Percentiles rank a stretch among this genome's conserved stretches.
These are phyloP conservation scores for Molorchus minor DNA, from an alignment of 2,888 invertebrate genomes.

Conservation along the genomic window DNA sequence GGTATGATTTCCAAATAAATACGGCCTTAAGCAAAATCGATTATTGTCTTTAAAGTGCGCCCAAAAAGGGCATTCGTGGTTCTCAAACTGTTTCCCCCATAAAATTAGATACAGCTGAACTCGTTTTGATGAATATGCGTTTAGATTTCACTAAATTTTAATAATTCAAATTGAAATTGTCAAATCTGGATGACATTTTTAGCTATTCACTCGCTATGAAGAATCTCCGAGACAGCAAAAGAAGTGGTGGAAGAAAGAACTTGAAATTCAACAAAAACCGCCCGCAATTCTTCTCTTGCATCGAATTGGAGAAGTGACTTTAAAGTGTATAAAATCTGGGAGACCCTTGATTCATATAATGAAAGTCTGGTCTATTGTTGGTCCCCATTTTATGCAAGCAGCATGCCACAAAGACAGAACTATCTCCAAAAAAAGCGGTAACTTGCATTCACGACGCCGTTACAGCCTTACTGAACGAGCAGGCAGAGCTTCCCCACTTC, in stretches of 20 bases:
- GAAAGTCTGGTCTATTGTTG: constrained; percentile 91
- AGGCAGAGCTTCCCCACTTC: constrained; percentile 89
- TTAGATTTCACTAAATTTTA: too few species aligned
- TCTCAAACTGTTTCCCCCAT: too few species aligned
- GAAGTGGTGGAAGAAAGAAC: constrained; percentile 61
- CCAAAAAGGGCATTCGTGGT: too few species aligned
- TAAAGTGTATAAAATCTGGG: constrained; percentile 86
- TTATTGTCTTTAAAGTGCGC: constrained; percentile 2
- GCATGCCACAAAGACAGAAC: constrained; percentile 90
- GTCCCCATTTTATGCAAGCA: constrained; percentile 94
- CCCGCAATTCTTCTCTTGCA: constrained; percentile 75
- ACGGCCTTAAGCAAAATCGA: too few species aligned
- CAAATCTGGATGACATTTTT: constrained; percentile 34
- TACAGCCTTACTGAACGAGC: constrained; percentile 85
- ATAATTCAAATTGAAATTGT: too few species aligned
- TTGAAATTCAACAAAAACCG: constrained; percentile 60
- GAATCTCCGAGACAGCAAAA: constrained; percentile 62
- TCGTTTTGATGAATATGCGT: too few species aligned
- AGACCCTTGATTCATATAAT: constrained; percentile 90
- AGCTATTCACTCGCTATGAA: constrained; percentile 61
- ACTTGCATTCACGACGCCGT: constrained; percentile 93
- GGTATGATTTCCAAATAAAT: constrained; percentile 64
- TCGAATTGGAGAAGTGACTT: constrained; percentile 86
- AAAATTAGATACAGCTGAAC: too few species aligned
- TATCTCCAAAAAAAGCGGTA: constrained; percentile 90